phyloP scores from a whole-genome alignment of 2,797 vertebrate species.

The Acomys russatus region DNA sequence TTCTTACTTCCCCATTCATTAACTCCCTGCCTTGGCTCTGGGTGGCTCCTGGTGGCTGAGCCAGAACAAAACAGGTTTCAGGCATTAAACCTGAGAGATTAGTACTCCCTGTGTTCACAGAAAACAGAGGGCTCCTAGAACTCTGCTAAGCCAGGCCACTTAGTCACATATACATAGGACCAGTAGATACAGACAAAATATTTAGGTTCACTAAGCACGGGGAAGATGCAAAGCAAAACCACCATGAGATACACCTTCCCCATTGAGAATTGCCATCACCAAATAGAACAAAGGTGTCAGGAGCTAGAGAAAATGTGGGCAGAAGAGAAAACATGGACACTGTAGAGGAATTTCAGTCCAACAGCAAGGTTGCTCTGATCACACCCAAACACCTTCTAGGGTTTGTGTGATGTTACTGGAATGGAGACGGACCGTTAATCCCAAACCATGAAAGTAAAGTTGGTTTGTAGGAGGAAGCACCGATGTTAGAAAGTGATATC shows the following conservation, averaged over 20 bases:
- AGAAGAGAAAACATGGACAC: no score
- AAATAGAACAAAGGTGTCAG: not conserved
- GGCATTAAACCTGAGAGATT: not conserved
- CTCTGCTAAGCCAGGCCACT: not conserved
- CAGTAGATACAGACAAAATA: not conserved
- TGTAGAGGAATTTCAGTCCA: no score
- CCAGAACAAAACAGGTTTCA: not conserved
- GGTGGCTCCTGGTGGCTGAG: not conserved
- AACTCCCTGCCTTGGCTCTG: not conserved
- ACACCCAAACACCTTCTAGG: no score
- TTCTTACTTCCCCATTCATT: not conserved
- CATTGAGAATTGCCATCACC: no score
- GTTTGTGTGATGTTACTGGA: no score
- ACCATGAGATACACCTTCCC: not conserved
- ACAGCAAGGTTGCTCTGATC: no score
- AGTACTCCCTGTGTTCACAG: not conserved
- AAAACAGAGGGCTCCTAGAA: not conserved
- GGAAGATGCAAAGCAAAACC: not conserved
- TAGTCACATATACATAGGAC: not conserved
- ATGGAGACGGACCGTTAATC: no score
- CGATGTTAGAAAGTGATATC: no score
- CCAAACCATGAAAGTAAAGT: no score
- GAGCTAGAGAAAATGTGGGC: not conserved
- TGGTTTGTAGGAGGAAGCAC: no score
- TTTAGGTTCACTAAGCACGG: not conserved